A percentile compares a stretch with the other conserved stretches of the same genome.
Evolutionary conservation across 1,140 invertebrate genomes (phyloP).

Genomic region (Macrobrachium nipponense): DNA sequence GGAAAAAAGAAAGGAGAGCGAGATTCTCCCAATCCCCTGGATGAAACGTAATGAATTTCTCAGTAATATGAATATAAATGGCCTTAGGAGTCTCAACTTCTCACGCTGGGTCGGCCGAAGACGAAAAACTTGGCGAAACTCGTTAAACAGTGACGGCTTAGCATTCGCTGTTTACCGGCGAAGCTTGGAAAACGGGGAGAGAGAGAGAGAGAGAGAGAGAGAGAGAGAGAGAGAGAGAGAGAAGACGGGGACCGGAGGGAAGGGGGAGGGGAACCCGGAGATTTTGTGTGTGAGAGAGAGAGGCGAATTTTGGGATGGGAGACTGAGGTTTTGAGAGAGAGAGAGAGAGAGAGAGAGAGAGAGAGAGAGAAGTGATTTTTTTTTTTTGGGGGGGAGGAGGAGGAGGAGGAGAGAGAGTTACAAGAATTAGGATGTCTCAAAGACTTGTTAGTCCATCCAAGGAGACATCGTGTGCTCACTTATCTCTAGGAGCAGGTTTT

Average conservation of each 20-base stretch:
- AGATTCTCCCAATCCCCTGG: conserved; percentile 36
- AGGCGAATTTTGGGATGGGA: not conserved
- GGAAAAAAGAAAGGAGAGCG: not conserved
- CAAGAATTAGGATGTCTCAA: too few relatives aligned
- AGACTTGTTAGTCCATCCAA: too few relatives aligned
- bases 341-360: too few relatives aligned
- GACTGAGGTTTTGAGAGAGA: not conserved
- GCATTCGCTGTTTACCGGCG: conserved; percentile 43
- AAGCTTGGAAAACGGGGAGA: not conserved
- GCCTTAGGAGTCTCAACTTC: conserved; percentile 1
- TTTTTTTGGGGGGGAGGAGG: too few relatives aligned
- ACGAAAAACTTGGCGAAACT: conserved; percentile 45
- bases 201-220: too few relatives aligned
- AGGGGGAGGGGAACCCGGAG: not conserved
- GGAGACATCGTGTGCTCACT: too few relatives aligned
- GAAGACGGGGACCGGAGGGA: not conserved
- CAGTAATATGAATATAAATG: conserved; percentile 60
- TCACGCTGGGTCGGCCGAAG: conserved; percentile 7
- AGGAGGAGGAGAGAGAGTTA: too few relatives aligned
- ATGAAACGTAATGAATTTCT: conserved; percentile 49
- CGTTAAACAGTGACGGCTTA: conserved; percentile 49
- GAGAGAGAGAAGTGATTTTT: too few relatives aligned
- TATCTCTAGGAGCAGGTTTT: too few relatives aligned
- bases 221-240: too few relatives aligned
- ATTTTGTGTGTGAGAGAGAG: too few relatives aligned